Evolutionary conservation across 2,888 invertebrate species (phyloP).

Genomic region (Steinernema scapterisci): DNA sequence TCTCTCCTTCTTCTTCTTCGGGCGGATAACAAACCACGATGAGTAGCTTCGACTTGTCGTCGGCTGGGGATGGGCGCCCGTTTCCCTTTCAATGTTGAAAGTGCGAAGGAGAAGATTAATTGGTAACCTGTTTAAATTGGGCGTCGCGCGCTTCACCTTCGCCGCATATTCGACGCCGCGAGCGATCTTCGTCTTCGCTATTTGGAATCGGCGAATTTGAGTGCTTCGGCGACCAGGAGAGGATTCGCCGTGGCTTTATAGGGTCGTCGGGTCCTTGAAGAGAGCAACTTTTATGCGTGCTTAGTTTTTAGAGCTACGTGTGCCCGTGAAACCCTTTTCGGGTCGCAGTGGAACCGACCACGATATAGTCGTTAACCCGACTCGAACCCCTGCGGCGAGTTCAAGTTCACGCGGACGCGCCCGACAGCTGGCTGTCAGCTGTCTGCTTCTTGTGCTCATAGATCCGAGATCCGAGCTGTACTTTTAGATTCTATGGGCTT

Average conservation of each 20-base stretch:
- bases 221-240: no score
- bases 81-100: constrained; percentile 23
- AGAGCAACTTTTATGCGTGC: background rate
- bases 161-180: constrained; percentile 15
- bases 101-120: constrained; percentile 25
- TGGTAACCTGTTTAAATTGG: constrained; percentile 29
- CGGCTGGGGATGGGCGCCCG: no score
- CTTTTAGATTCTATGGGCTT: constrained; percentile 18
- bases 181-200: constrained; percentile 14
- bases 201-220: background rate
- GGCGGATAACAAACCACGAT: constrained; percentile 2
- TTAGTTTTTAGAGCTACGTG: background rate
- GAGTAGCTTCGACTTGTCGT: no score
- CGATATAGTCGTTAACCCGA: background rate
- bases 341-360: constrained; percentile 8
- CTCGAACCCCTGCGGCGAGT: background rate
- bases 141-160: constrained; percentile 25
- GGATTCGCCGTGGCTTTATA: constrained; percentile 13
- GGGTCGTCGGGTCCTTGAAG: background rate
- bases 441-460: no score
- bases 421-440: constrained; percentile 2
- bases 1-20: background rate
- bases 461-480: no score
- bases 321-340: background rate
- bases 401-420: constrained; percentile 16